A percentile compares a stretch with the other conserved stretches of the same genome.
Evolutionary conservation across 2,113 vertebrate genomes (phyloP).

Genomic region (Ciconia maguari): DNA sequence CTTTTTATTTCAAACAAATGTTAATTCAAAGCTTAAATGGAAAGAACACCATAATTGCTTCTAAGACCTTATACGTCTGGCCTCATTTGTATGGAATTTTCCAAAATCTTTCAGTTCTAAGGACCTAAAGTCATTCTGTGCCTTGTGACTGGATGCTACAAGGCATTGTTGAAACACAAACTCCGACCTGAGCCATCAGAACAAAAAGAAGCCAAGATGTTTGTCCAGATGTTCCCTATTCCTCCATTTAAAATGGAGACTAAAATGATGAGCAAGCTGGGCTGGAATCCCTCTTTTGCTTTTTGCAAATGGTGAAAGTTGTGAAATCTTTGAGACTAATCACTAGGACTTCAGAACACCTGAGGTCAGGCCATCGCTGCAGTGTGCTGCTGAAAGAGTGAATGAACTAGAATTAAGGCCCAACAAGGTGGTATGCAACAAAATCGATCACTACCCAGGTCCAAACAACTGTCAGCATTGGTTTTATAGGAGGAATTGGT

Average conservation of each 20-base stretch:
- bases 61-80: neutral
- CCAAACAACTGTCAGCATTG: neutral
- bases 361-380: neutral
- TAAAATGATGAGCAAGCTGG: neutral
- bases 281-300: neutral
- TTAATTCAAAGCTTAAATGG: conserved; percentile 48
- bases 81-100: conserved; percentile 48
- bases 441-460: neutral
- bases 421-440: neutral
- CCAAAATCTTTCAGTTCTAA: neutral
- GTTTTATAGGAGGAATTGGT: neutral
- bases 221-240: neutral
- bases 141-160: neutral
- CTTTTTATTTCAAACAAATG: conserved; percentile 50
- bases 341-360: neutral
- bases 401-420: neutral
- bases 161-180: neutral
- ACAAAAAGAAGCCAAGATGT: neutral
- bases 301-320: neutral
- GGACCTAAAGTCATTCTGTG: neutral
- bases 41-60: conserved; percentile 32
- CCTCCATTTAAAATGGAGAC: neutral
- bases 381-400: neutral
- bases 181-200: neutral
- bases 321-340: neutral